phyloP scores from a whole-genome alignment of 2,888 invertebrate species.

The Drosophila sordidula region DNA sequence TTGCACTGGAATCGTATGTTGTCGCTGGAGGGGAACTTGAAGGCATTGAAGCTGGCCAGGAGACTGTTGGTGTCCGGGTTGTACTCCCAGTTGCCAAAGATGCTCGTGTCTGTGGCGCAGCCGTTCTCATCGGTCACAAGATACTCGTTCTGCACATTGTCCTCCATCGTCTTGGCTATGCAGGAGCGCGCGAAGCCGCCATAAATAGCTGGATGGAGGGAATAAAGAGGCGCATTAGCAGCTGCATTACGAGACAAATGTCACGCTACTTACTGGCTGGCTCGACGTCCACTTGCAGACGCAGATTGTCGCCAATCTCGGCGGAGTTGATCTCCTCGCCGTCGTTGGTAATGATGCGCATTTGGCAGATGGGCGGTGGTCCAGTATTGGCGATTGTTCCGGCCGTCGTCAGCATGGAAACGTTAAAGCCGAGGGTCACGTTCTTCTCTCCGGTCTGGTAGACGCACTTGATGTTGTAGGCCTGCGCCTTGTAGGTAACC shows the following conservation, averaged over 20 bases:
- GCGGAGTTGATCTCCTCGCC: slow-evolving; percentile 96
- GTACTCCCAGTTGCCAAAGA: slow-evolving; percentile 97
- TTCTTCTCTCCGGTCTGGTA: slow-evolving; percentile 97
- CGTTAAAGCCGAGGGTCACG: slow-evolving; percentile 96
- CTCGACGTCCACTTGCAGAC: slow-evolving; percentile 93
- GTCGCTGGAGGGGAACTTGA: slow-evolving; percentile 97
- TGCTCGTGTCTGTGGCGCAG: slow-evolving; percentile 95
- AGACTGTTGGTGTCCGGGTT: slow-evolving; percentile 93
- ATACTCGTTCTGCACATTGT: slow-evolving; percentile 94
- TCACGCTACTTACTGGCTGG: slow-evolving; percentile 87
- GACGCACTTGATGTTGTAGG: slow-evolving; percentile 97
- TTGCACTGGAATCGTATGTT: slow-evolving; percentile 98
- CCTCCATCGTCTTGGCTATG: slow-evolving; percentile 96
- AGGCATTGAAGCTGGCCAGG: slow-evolving; percentile 95
- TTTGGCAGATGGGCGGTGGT: slow-evolving; percentile 95
- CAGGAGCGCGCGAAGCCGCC: slow-evolving; percentile 97
- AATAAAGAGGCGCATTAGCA: background rate
- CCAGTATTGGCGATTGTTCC: slow-evolving; percentile 98
- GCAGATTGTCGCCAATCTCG: slow-evolving; percentile 95
- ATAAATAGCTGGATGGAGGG: slow-evolving; percentile 89
- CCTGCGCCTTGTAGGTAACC: slow-evolving; percentile 96
- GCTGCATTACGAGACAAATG: background rate
- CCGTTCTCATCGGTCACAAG: slow-evolving; percentile 97
- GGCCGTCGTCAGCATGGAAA: slow-evolving; percentile 97
- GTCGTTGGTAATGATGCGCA: slow-evolving; percentile 94